Base-by-base conservation (phyloP, 53 echinoderm and acorn worm species). In the Holothuria leucospilota region DNA sequence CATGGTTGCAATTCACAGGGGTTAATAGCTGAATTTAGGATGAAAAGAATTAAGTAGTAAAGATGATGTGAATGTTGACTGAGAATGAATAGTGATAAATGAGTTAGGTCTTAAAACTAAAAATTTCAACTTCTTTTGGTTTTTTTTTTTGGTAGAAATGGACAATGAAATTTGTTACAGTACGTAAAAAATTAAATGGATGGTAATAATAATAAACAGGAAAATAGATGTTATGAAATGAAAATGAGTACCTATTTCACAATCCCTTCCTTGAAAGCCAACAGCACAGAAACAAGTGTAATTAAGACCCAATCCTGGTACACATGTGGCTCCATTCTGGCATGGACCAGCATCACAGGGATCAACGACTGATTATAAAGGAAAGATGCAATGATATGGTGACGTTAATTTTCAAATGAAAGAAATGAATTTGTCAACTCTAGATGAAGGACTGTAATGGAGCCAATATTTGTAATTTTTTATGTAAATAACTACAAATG, bases 271-370 rank as follows among this genome's bases (percentile, higher is more conserved):
- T 16, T 59, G 61, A 13, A 86, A 73, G 21, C 90, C 89, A 0
- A 78, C 74, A n/a, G 59, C 39, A 65, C 94, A 94, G 29, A 56
- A 62, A 56, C 94, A 94, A 53, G 64, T 38, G 60, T 81, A 89
- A 8, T 34, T 66, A 2, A 39, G 23, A 81, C 92, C 86, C 3
- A 88, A 63, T 39, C 63, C 79, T 18, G 61, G 51, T 39, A 69
- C 74, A 78, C 93, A 93, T 7, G 65, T 71, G 28, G 80, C 93
- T 2, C 93, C 93, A 65, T 93, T 93, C 85, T 90, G 67, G 69
- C 93, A 93, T 39, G 93, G 93, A 29, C 66, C 46, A 15, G 23
- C 38, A 58, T 21, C 71, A 85, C 86, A 85, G 6, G 86, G 53
- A 82, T 52, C 34, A 9, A 82, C 8, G 80, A 91, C 82, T 27